Conservation (phyloP, 2,888 invertebrate species). For the Aricia artaxerxes region DNA sequence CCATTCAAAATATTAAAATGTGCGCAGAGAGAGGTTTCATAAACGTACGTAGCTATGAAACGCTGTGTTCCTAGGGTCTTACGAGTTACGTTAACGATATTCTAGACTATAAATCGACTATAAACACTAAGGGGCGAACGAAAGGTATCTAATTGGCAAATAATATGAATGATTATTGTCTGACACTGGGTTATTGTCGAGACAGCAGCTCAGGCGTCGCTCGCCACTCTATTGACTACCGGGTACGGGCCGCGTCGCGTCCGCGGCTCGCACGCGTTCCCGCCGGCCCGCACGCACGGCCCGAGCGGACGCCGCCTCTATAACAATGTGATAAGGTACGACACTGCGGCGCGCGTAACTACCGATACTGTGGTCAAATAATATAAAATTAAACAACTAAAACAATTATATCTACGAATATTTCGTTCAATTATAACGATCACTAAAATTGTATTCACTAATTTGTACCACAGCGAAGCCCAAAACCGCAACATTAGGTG, state of each 20-base stretch:
- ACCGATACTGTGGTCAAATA: conserved; percentile 37
- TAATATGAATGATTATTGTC: conserved; percentile 77
- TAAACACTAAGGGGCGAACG: conserved; percentile 47
- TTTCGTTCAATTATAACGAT: conserved; percentile 10
- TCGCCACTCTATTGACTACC: conserved; percentile 68
- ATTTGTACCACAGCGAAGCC: conserved; percentile 36
- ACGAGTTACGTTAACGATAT: conserved; percentile 32
- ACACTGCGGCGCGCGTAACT: conserved; percentile 38
- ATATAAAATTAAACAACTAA: conserved; percentile 28
- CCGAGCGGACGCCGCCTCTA: conserved; percentile 42
- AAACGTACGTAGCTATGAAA: conserved; percentile 31
- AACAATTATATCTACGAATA: conserved; percentile 19
- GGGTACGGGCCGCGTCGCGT: conserved; percentile 37
- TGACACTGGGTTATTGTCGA: conserved; percentile 81
- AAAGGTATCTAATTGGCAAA: conserved; percentile 67
- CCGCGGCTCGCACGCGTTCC: conserved; percentile 36
- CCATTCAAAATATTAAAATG: conserved; percentile 30
- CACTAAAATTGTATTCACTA: conserved; percentile 20
- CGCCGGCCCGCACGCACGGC: conserved; percentile 35
- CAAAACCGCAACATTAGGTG: conserved; percentile 47
- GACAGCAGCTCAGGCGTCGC: conserved; percentile 73
- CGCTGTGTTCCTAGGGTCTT: conserved; percentile 36
- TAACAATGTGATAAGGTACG: conserved; percentile 43
- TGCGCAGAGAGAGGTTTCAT: conserved; percentile 31
- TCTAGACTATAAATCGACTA: conserved; percentile 42